Conservation (phyloP, 2,797 vertebrate genomes). For the Myotis pilosus region DNA sequence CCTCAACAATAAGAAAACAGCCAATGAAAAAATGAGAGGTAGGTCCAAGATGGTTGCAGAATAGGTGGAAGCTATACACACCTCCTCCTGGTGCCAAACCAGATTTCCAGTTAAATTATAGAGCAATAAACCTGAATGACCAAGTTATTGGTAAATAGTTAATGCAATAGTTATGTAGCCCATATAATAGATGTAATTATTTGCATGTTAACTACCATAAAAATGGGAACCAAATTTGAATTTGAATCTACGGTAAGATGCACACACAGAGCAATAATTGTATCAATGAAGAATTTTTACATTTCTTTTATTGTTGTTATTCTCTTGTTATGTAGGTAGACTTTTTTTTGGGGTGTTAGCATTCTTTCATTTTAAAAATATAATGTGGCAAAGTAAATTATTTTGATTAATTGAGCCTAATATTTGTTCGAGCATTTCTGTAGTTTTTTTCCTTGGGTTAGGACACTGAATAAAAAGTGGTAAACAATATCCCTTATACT, state of each 20-base stretch:
- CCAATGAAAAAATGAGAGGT: no score
- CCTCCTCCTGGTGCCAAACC: no score
- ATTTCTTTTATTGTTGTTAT: neutral
- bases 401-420: neutral
- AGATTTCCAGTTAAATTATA: no score
- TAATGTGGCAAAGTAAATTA: neutral
- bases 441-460: neutral
- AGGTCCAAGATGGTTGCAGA: no score
- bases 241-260: neutral
- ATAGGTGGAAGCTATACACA: no score
- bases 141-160: neutral
- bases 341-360: neutral
- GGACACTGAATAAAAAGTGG: neutral
- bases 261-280: neutral
- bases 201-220: neutral
- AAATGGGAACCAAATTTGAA: neutral
- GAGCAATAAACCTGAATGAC: no score
- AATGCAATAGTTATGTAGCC: neutral
- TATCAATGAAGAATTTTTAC: neutral
- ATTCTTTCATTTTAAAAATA: neutral
- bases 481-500: neutral
- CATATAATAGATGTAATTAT: neutral
- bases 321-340: neutral
- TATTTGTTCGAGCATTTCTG: neutral
- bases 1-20: no score